phyloP scores from a whole-genome alignment of 35 echinoderm and acorn worm species.

The Stichopus chloronotus region DNA sequence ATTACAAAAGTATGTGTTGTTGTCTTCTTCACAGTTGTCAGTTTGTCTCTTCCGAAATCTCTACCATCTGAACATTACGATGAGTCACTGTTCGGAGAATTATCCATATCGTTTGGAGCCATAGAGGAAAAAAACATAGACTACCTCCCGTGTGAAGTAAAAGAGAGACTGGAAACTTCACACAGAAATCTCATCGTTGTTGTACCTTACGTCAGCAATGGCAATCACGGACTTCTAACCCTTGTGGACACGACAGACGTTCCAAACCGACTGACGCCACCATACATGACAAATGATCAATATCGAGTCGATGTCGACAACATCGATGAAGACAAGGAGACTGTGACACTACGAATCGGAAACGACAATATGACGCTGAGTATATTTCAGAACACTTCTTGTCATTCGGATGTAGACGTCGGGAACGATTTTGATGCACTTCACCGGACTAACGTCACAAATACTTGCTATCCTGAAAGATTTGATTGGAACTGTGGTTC shows the following conservation, averaged over 20 bases:
- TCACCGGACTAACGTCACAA: neutral
- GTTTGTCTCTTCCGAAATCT: neutral
- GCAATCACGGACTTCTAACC: neutral
- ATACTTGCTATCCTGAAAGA: neutral
- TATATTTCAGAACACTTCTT: neutral
- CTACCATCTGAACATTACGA: neutral
- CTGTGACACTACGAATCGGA: neutral
- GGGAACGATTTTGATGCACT: neutral
- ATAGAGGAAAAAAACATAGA: neutral
- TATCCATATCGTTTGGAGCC: neutral
- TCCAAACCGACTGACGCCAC: neutral
- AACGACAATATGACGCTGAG: neutral
- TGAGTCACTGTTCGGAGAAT: neutral
- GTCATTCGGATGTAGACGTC: neutral
- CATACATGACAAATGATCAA: no score
- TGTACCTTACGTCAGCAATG: neutral
- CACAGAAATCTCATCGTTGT: neutral
- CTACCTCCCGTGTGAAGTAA: neutral
- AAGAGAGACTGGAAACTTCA: neutral
- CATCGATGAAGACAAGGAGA: neutral
- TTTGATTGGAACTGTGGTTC: neutral
- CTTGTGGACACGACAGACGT: neutral
- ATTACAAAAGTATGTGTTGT: neutral
- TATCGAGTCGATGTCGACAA: no score
- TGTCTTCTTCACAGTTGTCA: neutral